Conservation (phyloP, 2,888 invertebrate genomes). For the Meghimatium bilineatum region DNA sequence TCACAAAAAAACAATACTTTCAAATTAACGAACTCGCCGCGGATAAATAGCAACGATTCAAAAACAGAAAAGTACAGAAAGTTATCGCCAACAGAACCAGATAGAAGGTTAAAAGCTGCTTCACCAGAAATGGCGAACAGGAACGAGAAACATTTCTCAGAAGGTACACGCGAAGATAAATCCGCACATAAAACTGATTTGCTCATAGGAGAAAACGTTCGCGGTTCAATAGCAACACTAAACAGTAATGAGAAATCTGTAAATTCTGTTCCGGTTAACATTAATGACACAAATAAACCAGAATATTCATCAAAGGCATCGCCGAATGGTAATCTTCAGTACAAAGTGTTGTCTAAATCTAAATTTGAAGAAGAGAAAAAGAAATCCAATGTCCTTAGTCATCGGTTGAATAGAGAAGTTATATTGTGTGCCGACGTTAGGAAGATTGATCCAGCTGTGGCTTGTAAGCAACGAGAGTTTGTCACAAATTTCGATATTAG, state of each 20-base stretch:
- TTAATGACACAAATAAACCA: background rate
- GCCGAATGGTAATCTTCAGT: background rate
- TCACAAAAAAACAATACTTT: background rate
- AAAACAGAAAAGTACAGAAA: background rate
- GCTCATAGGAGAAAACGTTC: background rate
- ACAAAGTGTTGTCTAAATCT: background rate
- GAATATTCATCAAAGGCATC: background rate
- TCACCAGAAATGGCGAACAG: background rate
- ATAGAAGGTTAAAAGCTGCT: background rate
- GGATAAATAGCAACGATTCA: background rate
- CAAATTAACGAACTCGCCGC: background rate
- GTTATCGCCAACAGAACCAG: background rate
- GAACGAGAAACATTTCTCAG: background rate
- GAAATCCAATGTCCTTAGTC: too few species aligned
- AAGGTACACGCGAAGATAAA: background rate
- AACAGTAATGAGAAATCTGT: conserved; percentile 7
- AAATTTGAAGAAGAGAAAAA: background rate
- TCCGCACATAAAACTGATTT: background rate
- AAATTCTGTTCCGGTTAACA: background rate
- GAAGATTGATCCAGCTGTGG: background rate
- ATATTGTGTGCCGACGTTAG: background rate
- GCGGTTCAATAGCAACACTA: background rate
- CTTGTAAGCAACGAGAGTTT: background rate
- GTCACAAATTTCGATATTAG: background rate
- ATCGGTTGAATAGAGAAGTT: too few species aligned